Conservation (phyloP, 2,797 vertebrate genomes). For the Paguma larvata region DNA sequence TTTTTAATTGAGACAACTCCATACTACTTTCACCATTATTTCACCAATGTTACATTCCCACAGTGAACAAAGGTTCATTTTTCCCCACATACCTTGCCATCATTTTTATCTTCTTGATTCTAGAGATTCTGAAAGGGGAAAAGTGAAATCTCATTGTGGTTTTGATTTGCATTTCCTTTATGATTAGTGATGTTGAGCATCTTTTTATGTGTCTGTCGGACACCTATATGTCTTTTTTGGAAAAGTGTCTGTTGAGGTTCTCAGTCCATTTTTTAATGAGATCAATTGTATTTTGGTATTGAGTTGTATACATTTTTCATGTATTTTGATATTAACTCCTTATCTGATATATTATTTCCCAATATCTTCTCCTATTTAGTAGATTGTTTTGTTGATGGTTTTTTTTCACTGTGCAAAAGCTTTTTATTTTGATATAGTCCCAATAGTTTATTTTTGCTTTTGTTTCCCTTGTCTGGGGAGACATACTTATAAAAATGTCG, state of each 20-base stretch:
- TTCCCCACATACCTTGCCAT: background rate
- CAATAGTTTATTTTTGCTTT: background rate
- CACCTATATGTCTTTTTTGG: background rate
- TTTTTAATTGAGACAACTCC: background rate
- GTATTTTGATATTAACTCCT: background rate
- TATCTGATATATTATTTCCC: background rate
- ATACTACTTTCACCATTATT: background rate
- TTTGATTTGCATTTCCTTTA: background rate
- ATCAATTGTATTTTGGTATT: background rate
- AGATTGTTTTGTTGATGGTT: background rate
- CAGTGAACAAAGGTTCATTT: background rate
- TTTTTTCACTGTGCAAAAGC: background rate
- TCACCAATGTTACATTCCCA: background rate
- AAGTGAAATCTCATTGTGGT: background rate
- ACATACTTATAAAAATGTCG: background rate
- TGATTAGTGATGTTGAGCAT: background rate
- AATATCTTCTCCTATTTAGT: background rate
- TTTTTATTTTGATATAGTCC: background rate
- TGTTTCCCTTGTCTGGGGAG: background rate
- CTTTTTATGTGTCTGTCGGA: background rate
- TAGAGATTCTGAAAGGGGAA: background rate
- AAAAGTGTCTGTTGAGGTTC: background rate
- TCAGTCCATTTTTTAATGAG: background rate
- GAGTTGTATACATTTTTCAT: background rate
- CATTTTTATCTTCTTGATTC: background rate